Conservation (phyloP, 2,113 vertebrate genomes). For the Paramormyrops kingsleyae region DNA sequence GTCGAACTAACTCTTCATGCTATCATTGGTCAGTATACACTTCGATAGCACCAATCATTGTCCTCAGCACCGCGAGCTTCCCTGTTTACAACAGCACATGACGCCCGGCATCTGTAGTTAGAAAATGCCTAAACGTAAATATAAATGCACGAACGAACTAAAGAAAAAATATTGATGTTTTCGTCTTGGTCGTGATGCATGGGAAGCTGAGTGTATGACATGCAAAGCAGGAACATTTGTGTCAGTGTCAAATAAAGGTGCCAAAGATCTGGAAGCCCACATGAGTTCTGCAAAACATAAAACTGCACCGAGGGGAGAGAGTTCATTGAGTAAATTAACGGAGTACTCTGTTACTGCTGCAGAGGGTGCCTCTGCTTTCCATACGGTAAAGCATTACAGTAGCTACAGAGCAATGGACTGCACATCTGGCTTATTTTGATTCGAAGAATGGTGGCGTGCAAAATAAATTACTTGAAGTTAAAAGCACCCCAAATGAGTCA, state of each 20-base stretch:
- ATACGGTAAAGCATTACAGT: too few species aligned
- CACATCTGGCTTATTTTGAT: too few species aligned
- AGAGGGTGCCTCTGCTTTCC: too few species aligned
- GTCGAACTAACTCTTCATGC: neutral
- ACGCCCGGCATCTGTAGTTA: neutral
- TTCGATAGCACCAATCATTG: neutral
- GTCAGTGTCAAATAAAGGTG: neutral
- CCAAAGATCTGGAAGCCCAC: neutral
- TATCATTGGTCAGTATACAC: neutral
- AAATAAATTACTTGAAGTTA: too few species aligned
- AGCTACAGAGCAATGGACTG: too few species aligned
- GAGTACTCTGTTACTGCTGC: too few species aligned
- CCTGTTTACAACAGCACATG: neutral
- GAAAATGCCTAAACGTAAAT: neutral
- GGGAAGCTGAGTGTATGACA: neutral
- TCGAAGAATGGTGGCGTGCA: too few species aligned
- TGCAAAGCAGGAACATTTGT: neutral
- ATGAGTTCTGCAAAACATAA: too few species aligned
- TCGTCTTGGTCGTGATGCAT: neutral
- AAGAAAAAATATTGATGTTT: neutral
- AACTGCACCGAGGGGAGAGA: too few species aligned
- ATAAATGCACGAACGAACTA: neutral
- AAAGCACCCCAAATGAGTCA: too few species aligned
- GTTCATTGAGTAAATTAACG: too few species aligned
- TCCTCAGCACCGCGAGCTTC: neutral